Percentiles rank a stretch among this genome's conserved stretches.
Conservation (phyloP, 2,797 vertebrate genomes). For the Onychomys arenicola region DNA sequence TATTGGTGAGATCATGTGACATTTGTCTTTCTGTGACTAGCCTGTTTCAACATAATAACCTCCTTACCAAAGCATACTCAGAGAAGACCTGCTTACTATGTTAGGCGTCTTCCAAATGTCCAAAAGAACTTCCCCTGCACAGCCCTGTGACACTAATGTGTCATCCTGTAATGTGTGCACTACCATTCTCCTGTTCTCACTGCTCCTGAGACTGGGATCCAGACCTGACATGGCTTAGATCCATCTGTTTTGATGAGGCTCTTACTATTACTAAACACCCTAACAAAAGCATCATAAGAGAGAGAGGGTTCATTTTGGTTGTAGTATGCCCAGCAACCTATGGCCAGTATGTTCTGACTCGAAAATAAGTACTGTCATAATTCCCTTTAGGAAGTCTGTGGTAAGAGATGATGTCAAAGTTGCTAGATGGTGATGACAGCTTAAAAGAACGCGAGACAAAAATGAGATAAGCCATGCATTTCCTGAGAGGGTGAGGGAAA, state of each 20-base stretch:
- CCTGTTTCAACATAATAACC: background rate
- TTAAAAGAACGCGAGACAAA: constrained; percentile 28
- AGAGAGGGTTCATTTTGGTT: background rate
- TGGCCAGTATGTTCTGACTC: background rate
- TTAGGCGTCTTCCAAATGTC: constrained; percentile 4
- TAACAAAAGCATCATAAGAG: background rate
- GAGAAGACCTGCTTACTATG: background rate
- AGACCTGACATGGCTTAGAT: background rate
- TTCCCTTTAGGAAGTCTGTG: background rate
- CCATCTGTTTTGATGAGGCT: background rate
- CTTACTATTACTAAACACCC: background rate
- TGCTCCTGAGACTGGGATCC: background rate
- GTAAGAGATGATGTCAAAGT: background rate
- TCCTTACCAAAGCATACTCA: background rate
- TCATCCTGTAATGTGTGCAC: background rate
- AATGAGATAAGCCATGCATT: background rate
- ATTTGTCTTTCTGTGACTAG: background rate
- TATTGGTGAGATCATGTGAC: background rate
- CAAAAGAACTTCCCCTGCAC: background rate
- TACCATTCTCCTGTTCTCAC: background rate
- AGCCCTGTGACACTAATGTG: background rate
- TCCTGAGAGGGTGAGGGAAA: constrained; percentile 2
- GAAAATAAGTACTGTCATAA: background rate
- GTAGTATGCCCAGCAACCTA: background rate
- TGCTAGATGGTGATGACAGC: background rate